phyloP scores from a whole-genome alignment of 1,140 invertebrate genomes.

The Uloborus diversus region DNA sequence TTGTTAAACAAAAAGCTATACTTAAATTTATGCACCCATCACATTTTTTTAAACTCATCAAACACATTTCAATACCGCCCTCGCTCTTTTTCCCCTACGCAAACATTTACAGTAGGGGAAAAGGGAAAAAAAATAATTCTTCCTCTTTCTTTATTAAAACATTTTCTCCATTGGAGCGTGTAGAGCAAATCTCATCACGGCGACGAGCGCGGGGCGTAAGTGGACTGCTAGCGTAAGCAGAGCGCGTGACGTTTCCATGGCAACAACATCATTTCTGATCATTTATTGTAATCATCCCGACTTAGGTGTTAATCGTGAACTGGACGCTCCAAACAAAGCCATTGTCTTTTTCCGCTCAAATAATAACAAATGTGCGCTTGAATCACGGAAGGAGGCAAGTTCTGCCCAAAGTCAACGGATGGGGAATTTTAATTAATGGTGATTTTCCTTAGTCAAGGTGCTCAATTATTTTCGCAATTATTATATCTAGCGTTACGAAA shows the following conservation, averaged over 20 bases:
- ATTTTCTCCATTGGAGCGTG: neutral
- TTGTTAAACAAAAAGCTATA: too few relatives aligned
- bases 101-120: too few relatives aligned
- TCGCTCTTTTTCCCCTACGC: too few relatives aligned
- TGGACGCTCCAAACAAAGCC: constrained; percentile 35
- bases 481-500: too few relatives aligned
- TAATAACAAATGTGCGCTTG: constrained; percentile 18
- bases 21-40: too few relatives aligned
- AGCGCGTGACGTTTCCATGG: constrained; percentile 31
- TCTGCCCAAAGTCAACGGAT: neutral
- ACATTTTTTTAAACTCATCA: too few relatives aligned
- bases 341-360: constrained; percentile 45
- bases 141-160: neutral
- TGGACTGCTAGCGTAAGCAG: neutral
- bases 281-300: constrained; percentile 48
- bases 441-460: too few relatives aligned
- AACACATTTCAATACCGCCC: too few relatives aligned
- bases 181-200: neutral
- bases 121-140: too few relatives aligned
- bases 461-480: too few relatives aligned
- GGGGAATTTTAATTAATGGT: neutral
- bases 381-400: neutral
- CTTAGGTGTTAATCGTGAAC: constrained; percentile 27
- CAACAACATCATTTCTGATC: constrained; percentile 37
- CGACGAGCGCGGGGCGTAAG: neutral